Percentiles rank a stretch among this genome's conserved stretches.
These are phyloP conservation scores for Isotomurus palustris DNA, from an alignment of 2,888 invertebrate species.

Conservation along the genomic window DNA sequence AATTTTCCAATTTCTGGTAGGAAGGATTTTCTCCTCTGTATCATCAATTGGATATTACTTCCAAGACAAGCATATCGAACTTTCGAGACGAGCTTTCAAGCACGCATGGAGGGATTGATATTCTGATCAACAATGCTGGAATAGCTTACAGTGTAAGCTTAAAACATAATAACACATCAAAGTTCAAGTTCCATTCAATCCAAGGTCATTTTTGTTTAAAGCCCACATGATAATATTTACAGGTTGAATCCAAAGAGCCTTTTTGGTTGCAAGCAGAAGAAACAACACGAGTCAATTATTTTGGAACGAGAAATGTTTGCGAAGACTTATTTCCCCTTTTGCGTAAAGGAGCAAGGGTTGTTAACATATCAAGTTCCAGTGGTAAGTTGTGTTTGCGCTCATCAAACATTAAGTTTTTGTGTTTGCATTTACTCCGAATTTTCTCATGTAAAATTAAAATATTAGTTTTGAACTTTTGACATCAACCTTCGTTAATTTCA, in stretches of 20 bases:
- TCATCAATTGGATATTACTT: constrained; percentile 66
- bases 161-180: not conserved
- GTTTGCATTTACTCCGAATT: no score
- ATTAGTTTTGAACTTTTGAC: no score
- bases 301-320: constrained; percentile 61
- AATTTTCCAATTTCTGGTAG: constrained; percentile 27
- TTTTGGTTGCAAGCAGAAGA: constrained; percentile 61
- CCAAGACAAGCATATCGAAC: constrained; percentile 57
- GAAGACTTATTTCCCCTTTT: constrained; percentile 67
- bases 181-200: no score
- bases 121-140: constrained; percentile 72
- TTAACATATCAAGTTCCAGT: constrained; percentile 68
- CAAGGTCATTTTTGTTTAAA: no score
- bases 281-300: constrained; percentile 67
- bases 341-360: constrained; percentile 64
- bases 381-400: no score
- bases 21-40: constrained; percentile 54
- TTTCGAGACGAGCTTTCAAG: constrained; percentile 60
- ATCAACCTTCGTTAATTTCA: no score
- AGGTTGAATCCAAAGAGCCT: no score
- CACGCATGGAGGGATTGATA: constrained; percentile 61
- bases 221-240: no score
- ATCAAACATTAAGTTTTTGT: no score
- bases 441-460: no score
- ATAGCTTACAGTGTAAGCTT: constrained; percentile 49